Evolutionary conservation across 2,113 vertebrate species (phyloP).

Genomic region (Eptesicus fuscus): DNA sequence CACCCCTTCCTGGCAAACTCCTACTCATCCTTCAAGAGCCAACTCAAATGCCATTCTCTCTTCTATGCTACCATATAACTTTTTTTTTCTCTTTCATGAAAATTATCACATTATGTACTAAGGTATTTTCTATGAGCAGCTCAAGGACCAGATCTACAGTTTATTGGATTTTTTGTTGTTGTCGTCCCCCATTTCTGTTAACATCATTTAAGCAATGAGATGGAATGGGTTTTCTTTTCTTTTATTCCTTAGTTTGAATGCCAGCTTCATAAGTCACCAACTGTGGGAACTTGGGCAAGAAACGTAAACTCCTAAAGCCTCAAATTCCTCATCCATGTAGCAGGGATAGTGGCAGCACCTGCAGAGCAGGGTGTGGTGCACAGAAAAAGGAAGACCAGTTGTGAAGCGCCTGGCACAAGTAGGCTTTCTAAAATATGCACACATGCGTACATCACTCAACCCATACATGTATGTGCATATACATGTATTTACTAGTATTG

Average conservation of each 20-base stretch:
- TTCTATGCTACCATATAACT: not conserved
- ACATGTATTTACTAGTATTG: not conserved
- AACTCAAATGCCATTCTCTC: not conserved
- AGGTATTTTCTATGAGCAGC: not conserved
- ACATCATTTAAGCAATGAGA: not conserved
- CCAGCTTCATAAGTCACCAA: not conserved
- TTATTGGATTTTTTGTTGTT: not conserved
- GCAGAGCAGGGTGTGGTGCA: accelerated
- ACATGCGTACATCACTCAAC: not conserved
- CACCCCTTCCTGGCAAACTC: not conserved
- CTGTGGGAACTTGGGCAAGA: not conserved
- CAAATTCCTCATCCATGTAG: not conserved
- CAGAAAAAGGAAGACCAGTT: not conserved
- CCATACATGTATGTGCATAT: not conserved
- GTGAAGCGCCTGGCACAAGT: not conserved
- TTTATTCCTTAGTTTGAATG: not conserved
- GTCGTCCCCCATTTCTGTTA: not conserved
- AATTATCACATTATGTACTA: not conserved
- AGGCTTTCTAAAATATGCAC: not conserved
- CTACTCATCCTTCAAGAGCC: not conserved
- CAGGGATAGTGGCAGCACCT: not conserved
- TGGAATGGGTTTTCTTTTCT: not conserved
- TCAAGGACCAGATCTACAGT: not conserved
- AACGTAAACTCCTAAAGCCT: not conserved
- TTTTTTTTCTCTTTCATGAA: not conserved